Evolutionary conservation across 2,797 vertebrate genomes (phyloP), one percentile per base, ranked within the genome.

Genomic region (Craterocephalus amniculus): DNA sequence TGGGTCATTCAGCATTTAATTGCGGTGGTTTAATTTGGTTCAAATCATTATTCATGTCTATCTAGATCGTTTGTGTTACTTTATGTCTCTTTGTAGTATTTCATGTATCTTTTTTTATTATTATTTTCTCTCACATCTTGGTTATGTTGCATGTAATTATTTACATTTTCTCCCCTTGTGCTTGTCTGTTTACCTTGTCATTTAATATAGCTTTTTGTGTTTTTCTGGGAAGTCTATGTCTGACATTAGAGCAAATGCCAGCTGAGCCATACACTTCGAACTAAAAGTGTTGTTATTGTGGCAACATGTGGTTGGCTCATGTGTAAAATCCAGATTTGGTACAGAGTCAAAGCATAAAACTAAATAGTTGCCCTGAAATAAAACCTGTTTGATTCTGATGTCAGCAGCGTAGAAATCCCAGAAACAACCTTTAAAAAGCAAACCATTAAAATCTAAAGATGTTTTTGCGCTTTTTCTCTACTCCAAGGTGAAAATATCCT

Each of bases 221-320:
- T 16, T 43, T 43, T 43, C 40, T 43, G 40, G 40, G 18, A 43
- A 43, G 6, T 20, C 40, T 20, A 40, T 40, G 2, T 13, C 38
- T 18, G 14, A 40, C 38, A 12, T 2, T 18, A 43, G 40, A 43
- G 6, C 18, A 49, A 49, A 49, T 49, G n/a, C 11, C 1, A 10
- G 8, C n/a, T 49, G 48, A 10, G 48, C 48, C 20, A 20, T 20
- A 43, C 48, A 24, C 29, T 8, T 11, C 2, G 24, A 10, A 10
- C 10, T 6, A 9, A 2, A 20, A 49, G 18, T 36, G 60, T 12
- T 45, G 20, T 36, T 31, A 13, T 31, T 38, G 63, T 45, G 5
- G 62, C 63, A 78, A 40, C 69, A 13, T 67, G 68, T 73, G 77
- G 66, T 59, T 13, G 29, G 20, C 34, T 38, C 3, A 38, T 38